Evolutionary conservation across 2,888 invertebrate genomes (phyloP), one percentile per base, ranked within the genome.

Genomic region (Monochamus alternatus): DNA sequence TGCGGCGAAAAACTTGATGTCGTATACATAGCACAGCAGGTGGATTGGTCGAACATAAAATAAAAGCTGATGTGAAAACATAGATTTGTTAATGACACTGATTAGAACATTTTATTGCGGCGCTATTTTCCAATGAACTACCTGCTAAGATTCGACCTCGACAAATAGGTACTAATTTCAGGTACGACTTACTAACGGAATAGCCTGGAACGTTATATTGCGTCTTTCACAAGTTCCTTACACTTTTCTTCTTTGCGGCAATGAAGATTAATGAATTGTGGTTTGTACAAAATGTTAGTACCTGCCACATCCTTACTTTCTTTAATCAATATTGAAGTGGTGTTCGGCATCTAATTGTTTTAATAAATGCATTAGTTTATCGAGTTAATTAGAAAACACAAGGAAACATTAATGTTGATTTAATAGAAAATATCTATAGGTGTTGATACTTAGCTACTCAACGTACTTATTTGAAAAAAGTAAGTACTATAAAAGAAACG

Each of bases 61-160:
- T 55, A 22, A 22, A 55, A 55, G 55, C 2, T 7, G n/a, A 55
- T 55, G 55, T 22, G 55, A 14, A 55, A n/a, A 3, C 55, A 55
- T 55, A 55, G 14, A 55, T 55, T 52, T 14, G n/a, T 47, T 47
- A 47, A 47, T 47, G 47, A 47, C 47, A 47, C 1, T 10, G 47
- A 47, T 47, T 47, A 47, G 47, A 14, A n/a, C 22, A 55, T 55
- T 55, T 55, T 55, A 55, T 55, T 55, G n/a, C 38, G 38, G 38
- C 38, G 38, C 38, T 38, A 7, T 38, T 38, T 22, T 2, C 14
- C 55, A 22, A 47, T 47, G 47, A 47, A 55, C 14, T 55, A 55
- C 55, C 55, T 55, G 55, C 55, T 7, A 55, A 55, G 55, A 55
- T 55, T 55, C 14, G 12, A 55, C 55, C 55, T 55, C 55, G 22